These are phyloP conservation scores for Rhyacichthys aspro DNA, from an alignment of 2,797 vertebrate species.

Conservation along the genomic window DNA sequence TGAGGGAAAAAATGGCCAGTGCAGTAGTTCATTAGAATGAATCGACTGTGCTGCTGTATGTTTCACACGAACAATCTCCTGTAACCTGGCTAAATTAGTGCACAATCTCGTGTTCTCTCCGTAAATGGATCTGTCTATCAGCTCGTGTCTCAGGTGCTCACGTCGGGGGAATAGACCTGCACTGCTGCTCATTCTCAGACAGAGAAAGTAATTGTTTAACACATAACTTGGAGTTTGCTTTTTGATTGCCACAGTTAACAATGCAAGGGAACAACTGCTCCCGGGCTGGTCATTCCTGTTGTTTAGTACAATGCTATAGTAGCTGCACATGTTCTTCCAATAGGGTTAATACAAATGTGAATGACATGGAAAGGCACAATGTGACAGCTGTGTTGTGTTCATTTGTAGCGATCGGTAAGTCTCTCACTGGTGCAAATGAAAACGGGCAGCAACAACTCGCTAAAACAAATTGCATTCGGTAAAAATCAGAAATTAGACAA, in stretches of 20 bases:
- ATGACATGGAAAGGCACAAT: constrained; percentile 56
- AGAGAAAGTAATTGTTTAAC: constrained; percentile 34
- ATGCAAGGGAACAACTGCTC: constrained; percentile 6
- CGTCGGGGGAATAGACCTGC: constrained; percentile 25
- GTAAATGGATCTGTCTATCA: constrained; percentile 81
- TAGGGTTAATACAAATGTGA: constrained; percentile 28
- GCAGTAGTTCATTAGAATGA: constrained; percentile 68
- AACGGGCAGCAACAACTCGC: not conserved
- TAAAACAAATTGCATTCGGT: too few species aligned
- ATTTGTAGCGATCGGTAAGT: constrained; percentile 68
- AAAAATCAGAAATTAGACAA: too few species aligned
- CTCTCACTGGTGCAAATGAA: constrained; percentile 32
- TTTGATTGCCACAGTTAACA: constrained; percentile 31
- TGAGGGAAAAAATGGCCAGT: constrained; percentile 66
- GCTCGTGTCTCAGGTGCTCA: constrained; percentile 51
- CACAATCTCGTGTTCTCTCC: constrained; percentile 55
- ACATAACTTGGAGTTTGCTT: constrained; percentile 35
- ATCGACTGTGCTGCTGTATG: constrained; percentile 60
- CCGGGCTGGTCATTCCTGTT: not conserved
- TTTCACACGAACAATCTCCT: constrained; percentile 67
- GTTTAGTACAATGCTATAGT: constrained; percentile 7
- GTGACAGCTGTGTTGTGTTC: constrained; percentile 67
- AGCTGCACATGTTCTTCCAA: not conserved
- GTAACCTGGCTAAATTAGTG: constrained; percentile 73
- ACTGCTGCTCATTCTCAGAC: constrained; percentile 27